Evolutionary conservation across 2,797 vertebrate genomes (phyloP), one percentile per base, ranked within the genome.

Genomic region (Lepilemur septentrionalis): DNA sequence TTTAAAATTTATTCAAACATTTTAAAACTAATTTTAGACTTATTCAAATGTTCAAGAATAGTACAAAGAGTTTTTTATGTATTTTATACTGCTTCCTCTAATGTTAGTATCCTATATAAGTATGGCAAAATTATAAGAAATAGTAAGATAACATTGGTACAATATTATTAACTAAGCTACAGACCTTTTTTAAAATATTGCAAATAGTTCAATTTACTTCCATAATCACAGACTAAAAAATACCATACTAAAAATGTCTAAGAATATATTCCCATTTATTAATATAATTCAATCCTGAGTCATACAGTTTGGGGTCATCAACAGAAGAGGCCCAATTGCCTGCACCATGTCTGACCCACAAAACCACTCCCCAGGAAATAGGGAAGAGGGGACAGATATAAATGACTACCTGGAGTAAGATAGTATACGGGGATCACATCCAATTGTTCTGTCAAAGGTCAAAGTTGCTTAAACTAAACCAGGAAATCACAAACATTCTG

Each of bases 21-120:
- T 69, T 87, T 38, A 63, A 72, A 91, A 93, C n/a, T 72, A 93
- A 91, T 46, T 87, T 82, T 82, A 88, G 32, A 63, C 17, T 69
- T 65, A 80, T 7, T 20, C 18, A 82, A 76, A 22, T 84, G 23
- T 32, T 50, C 14, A 41, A 43, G 4, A 80, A 46, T 30, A 88
- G 15, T 63, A 57, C 59, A 76, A 87, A 85, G 8, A 67, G 13
- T 76, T 72, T 63, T 38, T 70, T 82, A 7, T 69, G 50, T 59
- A 14, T 59, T 6, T 81, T n/a, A 52, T 32, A 14, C 28, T 43
- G n/a, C 6, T 81, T 46, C 28, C 50, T 81, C 20, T 87, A 91
- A 75, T 61, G 35, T 46, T 91, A 46, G 25, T 32, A 90, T 65
- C 69, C 81, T 73, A 85, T 3, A 5, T 15, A 81, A 75, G 14